Evolutionary conservation across 2,888 invertebrate species (phyloP).

Genomic region (Hyposoter dolosus): DNA sequence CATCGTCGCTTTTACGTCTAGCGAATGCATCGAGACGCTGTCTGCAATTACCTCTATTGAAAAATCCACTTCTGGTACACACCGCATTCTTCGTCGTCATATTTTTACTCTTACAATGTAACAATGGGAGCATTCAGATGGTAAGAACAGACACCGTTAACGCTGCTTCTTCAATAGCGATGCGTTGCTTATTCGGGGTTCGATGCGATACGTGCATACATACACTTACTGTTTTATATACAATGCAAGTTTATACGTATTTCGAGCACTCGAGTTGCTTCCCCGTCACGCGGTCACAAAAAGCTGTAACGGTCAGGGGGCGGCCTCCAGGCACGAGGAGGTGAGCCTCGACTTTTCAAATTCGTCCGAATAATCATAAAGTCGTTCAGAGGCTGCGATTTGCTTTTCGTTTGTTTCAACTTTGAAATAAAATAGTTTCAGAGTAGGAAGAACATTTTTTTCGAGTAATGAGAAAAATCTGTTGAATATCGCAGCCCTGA

Average conservation of each 20-base stretch:
- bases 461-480: no score
- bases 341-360: slow-evolving; percentile 4
- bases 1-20: background rate
- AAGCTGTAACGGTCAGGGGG: slow-evolving; percentile 12
- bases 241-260: background rate
- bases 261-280: slow-evolving; percentile 5
- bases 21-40: slow-evolving; percentile 17
- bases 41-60: slow-evolving; percentile 35
- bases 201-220: slow-evolving; percentile 14
- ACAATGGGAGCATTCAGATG: slow-evolving; percentile 56
- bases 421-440: background rate
- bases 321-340: background rate
- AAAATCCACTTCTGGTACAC: slow-evolving; percentile 6
- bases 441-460: no score
- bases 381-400: background rate
- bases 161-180: slow-evolving; percentile 1
- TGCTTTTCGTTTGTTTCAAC: background rate
- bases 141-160: slow-evolving; percentile 50
- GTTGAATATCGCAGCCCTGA: background rate
- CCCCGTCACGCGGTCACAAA: background rate
- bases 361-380: background rate
- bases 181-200: slow-evolving; percentile 25
- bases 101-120: slow-evolving; percentile 31
- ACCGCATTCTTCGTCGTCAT: slow-evolving; percentile 5
- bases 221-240: slow-evolving; percentile 11